Evolutionary conservation across 2,888 invertebrate genomes (phyloP), one percentile per base, ranked within the genome.

Genomic region (Gnatocerus cornutus): DNA sequence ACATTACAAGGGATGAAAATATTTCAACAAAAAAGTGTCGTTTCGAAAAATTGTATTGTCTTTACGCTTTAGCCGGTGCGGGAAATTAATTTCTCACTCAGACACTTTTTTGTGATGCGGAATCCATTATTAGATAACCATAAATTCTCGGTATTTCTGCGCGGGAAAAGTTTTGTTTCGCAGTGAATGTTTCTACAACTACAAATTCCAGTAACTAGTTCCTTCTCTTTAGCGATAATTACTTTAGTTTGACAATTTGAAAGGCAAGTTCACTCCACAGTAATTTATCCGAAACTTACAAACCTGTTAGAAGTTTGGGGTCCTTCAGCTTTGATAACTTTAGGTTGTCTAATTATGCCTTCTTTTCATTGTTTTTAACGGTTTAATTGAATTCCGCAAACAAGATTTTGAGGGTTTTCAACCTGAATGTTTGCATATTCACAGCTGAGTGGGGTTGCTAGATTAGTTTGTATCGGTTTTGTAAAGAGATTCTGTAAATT

Each of bases 241-340:
- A 53, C 13, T 27, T 53, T 53, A 30, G 53, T 30, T 33, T 30
- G 53, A 53, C 37, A 33, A 53, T 53, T 53, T 53, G 53, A 53
- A 53, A 53, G 53, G 53, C 13, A 53, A 53, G 53, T 53, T 53
- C 12, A 27, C 12, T 50, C 14, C 9, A 13, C 27, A 13, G 53
- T 37, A 53, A 53, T 53, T 53, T 53, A 37, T 53, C 53, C 37
- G 33, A 27, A 53, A 53, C 33, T 53, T 37, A 13, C 33, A 27
- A 53, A 14, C 30, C 10, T 50, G 30, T 12, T 50, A 12, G 8
- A 50, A 50, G 50, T 50, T 27, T 29, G 8, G 50, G 43, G 29
- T 10, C 4, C 10, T 14, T 48, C 16, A 14, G 5, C 48, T 3
- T 21, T 13, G 14, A 27, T 48, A 21, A 48, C 5, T 14, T 48